Evolutionary conservation across 1,140 invertebrate genomes (phyloP).

Genomic region (Mercenaria mercenaria): DNA sequence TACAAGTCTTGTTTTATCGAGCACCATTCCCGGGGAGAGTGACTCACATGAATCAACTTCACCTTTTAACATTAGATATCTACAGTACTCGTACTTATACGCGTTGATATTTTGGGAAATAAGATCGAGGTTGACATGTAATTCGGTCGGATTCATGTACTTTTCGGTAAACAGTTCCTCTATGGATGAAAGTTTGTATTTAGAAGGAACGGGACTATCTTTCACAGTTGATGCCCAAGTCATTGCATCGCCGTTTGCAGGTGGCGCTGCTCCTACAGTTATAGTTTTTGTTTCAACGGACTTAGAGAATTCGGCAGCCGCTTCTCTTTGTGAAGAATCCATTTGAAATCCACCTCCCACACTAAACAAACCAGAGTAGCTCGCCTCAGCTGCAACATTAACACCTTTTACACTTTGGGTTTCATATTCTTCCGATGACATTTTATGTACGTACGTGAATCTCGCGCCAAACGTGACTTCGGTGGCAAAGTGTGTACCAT

Average conservation of each 20-base stretch:
- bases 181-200: not conserved
- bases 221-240: constrained; percentile 2
- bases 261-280: constrained; percentile 9
- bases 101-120: not conserved
- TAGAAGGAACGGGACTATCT: not conserved
- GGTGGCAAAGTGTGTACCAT: constrained; percentile 1
- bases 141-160: not conserved
- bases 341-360: not conserved
- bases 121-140: not conserved
- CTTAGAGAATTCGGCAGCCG: not conserved
- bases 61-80: not conserved
- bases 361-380: not conserved
- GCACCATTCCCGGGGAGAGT: not conserved
- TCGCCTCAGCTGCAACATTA: not conserved
- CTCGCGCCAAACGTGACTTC: constrained; percentile 24
- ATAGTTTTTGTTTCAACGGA: constrained; percentile 7
- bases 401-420: not conserved
- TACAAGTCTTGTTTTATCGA: not conserved
- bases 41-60: not conserved
- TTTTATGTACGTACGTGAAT: constrained; percentile 19
- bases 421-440: not conserved
- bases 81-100: not conserved
- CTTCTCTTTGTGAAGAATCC: not conserved
- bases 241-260: constrained; percentile 15
- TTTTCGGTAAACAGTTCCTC: constrained; percentile 2